Conservation (phyloP, 2,888 invertebrate species). For the Machimus atricapillus region DNA sequence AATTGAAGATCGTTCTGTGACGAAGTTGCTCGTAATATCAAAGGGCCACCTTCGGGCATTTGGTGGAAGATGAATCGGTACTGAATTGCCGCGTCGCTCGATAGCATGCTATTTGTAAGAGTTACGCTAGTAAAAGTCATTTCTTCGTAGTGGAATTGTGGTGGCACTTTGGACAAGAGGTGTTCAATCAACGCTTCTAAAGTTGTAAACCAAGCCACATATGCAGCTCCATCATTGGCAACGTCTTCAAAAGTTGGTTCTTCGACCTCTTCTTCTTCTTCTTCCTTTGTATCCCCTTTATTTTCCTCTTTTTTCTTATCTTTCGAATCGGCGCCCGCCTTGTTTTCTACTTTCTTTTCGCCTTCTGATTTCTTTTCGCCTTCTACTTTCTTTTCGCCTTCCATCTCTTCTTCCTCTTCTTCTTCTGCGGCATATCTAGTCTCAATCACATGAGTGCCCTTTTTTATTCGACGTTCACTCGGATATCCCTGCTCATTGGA, state of each 20-base stretch:
- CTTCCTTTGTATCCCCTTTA: background rate
- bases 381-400: too few species aligned
- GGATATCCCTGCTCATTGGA: slow-evolving; percentile 66
- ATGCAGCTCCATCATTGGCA: slow-evolving; percentile 46
- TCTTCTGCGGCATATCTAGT: slow-evolving; percentile 50
- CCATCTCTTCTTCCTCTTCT: slow-evolving; percentile 51
- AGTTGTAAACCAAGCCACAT: slow-evolving; percentile 49
- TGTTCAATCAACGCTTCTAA: slow-evolving; percentile 47
- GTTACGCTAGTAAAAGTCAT: slow-evolving; percentile 45
- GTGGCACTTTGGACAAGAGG: slow-evolving; percentile 46
- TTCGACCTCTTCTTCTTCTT: background rate
- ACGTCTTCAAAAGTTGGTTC: background rate
- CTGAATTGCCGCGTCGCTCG: background rate
- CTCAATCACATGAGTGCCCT: slow-evolving; percentile 53
- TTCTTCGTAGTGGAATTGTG: slow-evolving; percentile 41
- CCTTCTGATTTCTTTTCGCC: too few species aligned
- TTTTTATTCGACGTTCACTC: slow-evolving; percentile 50
- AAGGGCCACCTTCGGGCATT: slow-evolving; percentile 15
- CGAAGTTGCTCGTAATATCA: slow-evolving; percentile 49
- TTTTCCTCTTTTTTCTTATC: too few species aligned
- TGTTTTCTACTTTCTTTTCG: too few species aligned
- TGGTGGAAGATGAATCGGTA: background rate
- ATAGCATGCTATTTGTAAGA: slow-evolving; percentile 4
- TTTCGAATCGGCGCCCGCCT: too few species aligned
- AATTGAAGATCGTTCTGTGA: slow-evolving; percentile 49